Evolutionary conservation across 2,797 vertebrate species (phyloP), one percentile per base, ranked within the genome.

Genomic region (Neoniphon sammara): DNA sequence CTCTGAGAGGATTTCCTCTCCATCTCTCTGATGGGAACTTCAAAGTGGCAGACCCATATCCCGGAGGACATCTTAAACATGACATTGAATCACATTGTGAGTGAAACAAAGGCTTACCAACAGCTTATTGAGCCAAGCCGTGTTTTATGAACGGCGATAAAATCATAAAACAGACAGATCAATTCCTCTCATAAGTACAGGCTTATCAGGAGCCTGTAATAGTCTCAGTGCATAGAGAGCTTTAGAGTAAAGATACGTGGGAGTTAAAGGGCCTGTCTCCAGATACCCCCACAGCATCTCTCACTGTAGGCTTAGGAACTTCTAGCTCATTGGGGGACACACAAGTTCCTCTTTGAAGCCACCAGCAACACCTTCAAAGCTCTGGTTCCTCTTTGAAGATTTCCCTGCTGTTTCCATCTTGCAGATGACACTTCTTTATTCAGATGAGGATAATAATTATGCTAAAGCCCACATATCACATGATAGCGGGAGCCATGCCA

Each of bases 361-460:
- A 75, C 70, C 59, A 67, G 85, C 80, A 82, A 89, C 90, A 92
- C 91, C 91, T 93, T 94, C 93, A 94, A 94, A 94, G 93, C 80
- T 68, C 5, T 21, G 75, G 76, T 71, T 88, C 69, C 70, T 74
- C 90, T 94, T 94, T 93, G 93, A 94, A 93, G 90, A 89, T 92
- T 83, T 78, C 66, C 70, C 73, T 75, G 76, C 81, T 56, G 73
- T 88, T 80, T 90, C 82, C 80, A 69, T 83, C 65, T 73, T 75
- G 65, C 42, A 46, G 73, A 83, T 77, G 84, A 87, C 70, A 74
- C 88, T 47, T 71, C 52, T 90, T 90, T 85, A 91, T 92, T 89
- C 82, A 90, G 71, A 88, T 81, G 73, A 80, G 82, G 73, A 73
- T 75, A 58, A 72, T 82, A 86, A 76, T 85, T 84, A 88, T 84